Evolutionary conservation across 1,140 invertebrate species (phyloP), one percentile per base, ranked within the genome.

Genomic region (Diorhabda carinulata): DNA sequence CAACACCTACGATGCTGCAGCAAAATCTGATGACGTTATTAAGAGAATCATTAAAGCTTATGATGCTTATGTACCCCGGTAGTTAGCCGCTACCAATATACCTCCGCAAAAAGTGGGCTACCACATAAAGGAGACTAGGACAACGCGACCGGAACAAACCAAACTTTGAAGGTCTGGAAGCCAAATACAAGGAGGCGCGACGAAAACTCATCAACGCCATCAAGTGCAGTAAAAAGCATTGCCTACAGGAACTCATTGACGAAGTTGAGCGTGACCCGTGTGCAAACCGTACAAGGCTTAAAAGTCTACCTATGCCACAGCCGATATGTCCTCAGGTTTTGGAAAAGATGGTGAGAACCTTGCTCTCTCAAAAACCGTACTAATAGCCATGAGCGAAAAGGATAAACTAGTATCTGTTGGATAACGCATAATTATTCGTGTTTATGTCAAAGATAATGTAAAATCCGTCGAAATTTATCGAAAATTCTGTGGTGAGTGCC

Each of bases 111-210:
- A 2, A 8, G 8, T 60, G 9, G 25, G 25, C 25, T 60, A 6
- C 1, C 40, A 60, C 5, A 40, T 2, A 40, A 2, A 60, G 59
- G 2, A 60, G 8, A 60, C 6, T 60, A 60, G 6, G 6, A n/a
- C 59, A 60, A 25, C 59, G 59, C 25, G 59, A 7, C 59, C 40
- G 6, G 6, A 6, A 25, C 6, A 6, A n/a, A 60, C 59, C 59
- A 8, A 60, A 60, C 59, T 60, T 7, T 60, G 59, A 6, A 40
- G 59, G 2, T 6, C 59, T 60, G 59, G 59, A 8, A 6, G 59
- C 40, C 6, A 25, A 60, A 40, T 60, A 60, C 59, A 60, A 60
- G 25, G 25, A 60, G 59, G 59, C 59, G 5, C 40, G 59, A 8
- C 40, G 59, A 60, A 7, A 40, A 60, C 59, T 60, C 1, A 40